These are phyloP conservation scores for Agrochola litura DNA, from an alignment of 2,888 invertebrate species.

Conservation along the genomic window DNA sequence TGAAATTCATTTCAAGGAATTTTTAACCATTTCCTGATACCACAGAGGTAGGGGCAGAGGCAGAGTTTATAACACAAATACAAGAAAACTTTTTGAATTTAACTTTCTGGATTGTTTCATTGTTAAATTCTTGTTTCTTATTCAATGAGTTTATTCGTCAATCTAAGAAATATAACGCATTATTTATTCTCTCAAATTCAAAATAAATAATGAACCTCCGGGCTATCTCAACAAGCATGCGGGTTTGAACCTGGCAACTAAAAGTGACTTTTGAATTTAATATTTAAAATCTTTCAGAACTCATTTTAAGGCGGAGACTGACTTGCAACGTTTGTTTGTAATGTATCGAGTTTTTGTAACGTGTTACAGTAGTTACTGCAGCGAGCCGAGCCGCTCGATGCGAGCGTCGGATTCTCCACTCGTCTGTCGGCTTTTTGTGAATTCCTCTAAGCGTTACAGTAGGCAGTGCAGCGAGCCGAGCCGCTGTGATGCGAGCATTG, in stretches of 20 bases:
- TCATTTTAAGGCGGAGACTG: background rate
- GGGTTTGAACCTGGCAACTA: background rate
- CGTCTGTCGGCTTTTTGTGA: too few relatives aligned
- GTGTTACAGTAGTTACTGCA: too few relatives aligned
- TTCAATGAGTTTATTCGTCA: conserved; percentile 11
- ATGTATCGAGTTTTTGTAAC: too few relatives aligned
- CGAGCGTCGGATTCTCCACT: too few relatives aligned
- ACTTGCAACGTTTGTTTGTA: too few relatives aligned
- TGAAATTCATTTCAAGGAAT: background rate
- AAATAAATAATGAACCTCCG: background rate
- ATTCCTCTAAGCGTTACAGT: too few relatives aligned
- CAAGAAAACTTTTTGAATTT: conserved; percentile 42
- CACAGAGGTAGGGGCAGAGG: background rate
- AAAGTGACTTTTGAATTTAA: background rate
- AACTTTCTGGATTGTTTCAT: conserved; percentile 34
- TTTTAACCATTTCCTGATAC: background rate
- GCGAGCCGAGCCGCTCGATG: too few relatives aligned
- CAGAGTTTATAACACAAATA: conserved; percentile 16
- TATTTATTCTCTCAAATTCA: background rate
- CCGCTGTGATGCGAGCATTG: too few relatives aligned
- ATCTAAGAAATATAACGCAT: background rate
- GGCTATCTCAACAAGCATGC: background rate
- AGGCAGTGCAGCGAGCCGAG: too few relatives aligned
- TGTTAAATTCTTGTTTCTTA: conserved; percentile 21
- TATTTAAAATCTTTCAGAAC: background rate